Conservation (phyloP, 2,113 vertebrate genomes). For the Lagenorhynchus albirostris region DNA sequence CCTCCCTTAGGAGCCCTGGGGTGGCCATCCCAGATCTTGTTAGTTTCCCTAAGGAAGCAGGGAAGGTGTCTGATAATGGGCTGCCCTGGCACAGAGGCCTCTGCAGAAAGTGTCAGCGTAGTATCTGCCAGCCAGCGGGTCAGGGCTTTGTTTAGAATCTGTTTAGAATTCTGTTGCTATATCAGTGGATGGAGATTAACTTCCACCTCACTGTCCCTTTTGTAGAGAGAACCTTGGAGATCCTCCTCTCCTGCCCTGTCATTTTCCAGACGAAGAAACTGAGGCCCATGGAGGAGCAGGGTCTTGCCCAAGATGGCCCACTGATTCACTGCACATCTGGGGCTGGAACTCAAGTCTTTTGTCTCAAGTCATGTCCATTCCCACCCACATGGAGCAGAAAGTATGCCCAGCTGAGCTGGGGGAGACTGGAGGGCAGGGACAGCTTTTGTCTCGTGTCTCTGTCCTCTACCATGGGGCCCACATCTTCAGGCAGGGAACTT, state of each 20-base stretch:
- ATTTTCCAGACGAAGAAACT: neutral
- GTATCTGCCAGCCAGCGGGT: neutral
- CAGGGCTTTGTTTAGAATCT: neutral
- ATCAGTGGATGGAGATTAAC: neutral
- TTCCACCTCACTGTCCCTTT: neutral
- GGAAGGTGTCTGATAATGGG: neutral
- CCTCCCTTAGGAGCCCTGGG: neutral
- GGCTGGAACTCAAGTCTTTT: neutral
- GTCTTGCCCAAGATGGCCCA: neutral
- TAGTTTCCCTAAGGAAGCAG: neutral
- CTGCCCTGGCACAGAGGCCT: neutral
- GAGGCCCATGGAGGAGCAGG: neutral
- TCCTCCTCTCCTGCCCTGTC: neutral
- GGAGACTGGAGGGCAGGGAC: neutral
- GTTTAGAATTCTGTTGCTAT: neutral
- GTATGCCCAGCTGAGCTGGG: neutral
- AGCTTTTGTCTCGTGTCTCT: neutral
- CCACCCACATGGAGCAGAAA: neutral
- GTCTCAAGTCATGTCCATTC: neutral
- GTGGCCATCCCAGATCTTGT: neutral
- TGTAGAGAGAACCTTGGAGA: neutral
- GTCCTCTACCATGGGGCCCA: neutral
- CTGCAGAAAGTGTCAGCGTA: neutral
- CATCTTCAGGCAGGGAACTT: neutral
- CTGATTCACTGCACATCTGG: neutral